Base-by-base conservation (phyloP, 2,113 vertebrate species). In the Anser cygnoides region DNA sequence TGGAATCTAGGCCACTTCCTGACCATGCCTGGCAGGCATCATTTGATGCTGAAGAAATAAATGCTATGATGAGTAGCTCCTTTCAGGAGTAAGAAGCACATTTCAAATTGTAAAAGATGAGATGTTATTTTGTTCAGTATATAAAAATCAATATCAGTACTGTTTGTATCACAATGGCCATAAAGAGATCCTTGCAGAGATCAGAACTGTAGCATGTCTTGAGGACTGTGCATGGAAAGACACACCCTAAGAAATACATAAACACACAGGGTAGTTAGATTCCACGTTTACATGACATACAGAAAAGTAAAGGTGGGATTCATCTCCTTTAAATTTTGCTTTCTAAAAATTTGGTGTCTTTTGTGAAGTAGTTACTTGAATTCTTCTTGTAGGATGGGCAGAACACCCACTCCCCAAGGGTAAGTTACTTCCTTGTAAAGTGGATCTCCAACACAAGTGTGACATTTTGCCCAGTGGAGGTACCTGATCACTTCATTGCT, bases 131-230 rank as follows among this genome's bases (percentile, higher is more conserved):
- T 43, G 31, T 81, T 78, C 49, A 29, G 43, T 17, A 75, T 89
- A 70, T 39, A 92, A 84, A 95, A 95, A 91, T 92, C 66, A 84
- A 13, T 92, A 84, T 62, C n/a, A 12, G 18, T 79, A 75, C 63
- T 84, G 13, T 87, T 78, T 89, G 33, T 72, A 26, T 65, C 37
- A 73, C 29, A 66, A 22, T 0, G 2, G 35, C 23, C 23, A 49
- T 78, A 70, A 89, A 87, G 25, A 75, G 4, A 84, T 72, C 54
- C 11, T 7, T 55, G 21, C 33, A 75, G 82, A 77, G 46, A 90
- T 67, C 43, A 92, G 58, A 91, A 78, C 26, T 31, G 9, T 16
- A n/a, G 28, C 10, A 25, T 2, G 2, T 68, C 44, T 88, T 33
- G 13, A 68, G 7, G 13, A 39, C 44, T 52, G 57, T 33, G 31